A percentile compares a stretch with the other conserved stretches of the same genome.
phyloP scores from a whole-genome alignment of 2,888 invertebrate genomes.

The Cacoxenus indagator region DNA sequence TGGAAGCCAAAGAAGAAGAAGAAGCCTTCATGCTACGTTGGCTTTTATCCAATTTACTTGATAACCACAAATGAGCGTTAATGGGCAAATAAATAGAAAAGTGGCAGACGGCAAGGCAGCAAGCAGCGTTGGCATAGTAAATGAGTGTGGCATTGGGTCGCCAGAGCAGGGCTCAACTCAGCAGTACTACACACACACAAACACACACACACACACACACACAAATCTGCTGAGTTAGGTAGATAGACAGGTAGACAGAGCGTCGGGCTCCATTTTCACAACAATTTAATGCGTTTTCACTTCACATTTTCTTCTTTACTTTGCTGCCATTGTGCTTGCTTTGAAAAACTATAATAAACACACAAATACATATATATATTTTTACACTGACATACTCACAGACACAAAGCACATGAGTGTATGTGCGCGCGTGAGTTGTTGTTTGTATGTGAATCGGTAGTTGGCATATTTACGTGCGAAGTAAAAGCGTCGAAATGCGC shows the following conservation, averaged over 20 bases:
- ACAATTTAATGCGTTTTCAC: conserved; percentile 48
- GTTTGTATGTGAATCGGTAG: too few relatives aligned
- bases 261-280: conserved; percentile 20
- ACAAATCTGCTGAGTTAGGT: not conserved
- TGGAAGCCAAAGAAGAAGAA: conserved; percentile 7
- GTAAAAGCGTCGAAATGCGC: too few relatives aligned
- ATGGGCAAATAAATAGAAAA: conserved; percentile 63
- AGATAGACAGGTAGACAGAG: not conserved
- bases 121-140: too few relatives aligned
- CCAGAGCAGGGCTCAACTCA: too few relatives aligned
- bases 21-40: conserved; percentile 55
- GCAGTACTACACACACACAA: too few relatives aligned
- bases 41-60: conserved; percentile 63
- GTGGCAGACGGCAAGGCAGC: conserved; percentile 53
- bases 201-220: too few relatives aligned
- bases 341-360: conserved; percentile 49
- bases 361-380: conserved; percentile 25
- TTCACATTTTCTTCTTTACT: not conserved
- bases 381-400: conserved; percentile 6
- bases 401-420: not conserved
- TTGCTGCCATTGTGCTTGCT: conserved; percentile 12
- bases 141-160: too few relatives aligned
- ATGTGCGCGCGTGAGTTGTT: not conserved
- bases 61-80: conserved; percentile 62
- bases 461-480: too few relatives aligned